A percentile compares a stretch with the other conserved stretches of the same genome.
Conservation (phyloP, 2,113 vertebrate genomes). For the Lamprotornis superbus region DNA sequence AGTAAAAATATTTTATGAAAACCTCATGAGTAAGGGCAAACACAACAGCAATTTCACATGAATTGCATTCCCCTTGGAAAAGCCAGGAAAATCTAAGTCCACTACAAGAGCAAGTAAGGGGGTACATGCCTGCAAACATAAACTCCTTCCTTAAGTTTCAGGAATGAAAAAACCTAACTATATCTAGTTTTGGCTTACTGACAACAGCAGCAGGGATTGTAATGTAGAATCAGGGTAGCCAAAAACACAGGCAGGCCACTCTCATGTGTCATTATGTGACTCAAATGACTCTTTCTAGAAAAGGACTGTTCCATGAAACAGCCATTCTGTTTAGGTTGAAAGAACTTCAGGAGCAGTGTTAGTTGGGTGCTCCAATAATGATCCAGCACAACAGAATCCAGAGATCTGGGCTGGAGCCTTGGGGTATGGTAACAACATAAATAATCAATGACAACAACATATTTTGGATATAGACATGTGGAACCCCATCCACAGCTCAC, state of each 20-base stretch:
- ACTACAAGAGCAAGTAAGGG: neutral
- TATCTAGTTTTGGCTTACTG: neutral
- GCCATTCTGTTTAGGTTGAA: neutral
- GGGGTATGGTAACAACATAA: neutral
- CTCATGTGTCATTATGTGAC: neutral
- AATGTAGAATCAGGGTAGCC: neutral
- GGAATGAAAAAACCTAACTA: neutral
- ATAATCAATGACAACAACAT: neutral
- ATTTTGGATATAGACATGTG: neutral
- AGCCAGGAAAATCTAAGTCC: neutral
- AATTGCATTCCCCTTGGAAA: neutral
- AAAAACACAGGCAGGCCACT: neutral
- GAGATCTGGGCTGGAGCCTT: neutral
- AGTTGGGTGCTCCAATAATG: neutral
- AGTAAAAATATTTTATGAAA: neutral
- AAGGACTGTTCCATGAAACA: neutral
- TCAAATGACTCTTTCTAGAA: neutral
- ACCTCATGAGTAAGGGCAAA: neutral
- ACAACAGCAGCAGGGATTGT: neutral
- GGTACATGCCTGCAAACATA: neutral
- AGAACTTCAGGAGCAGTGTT: neutral
- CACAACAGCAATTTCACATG: neutral
- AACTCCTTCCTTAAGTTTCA: neutral
- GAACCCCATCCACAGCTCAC: neutral
- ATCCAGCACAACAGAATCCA: neutral